These are phyloP conservation scores for Lampropteryx suffumata DNA, from an alignment of 2,888 invertebrate species.

Conservation along the genomic window DNA sequence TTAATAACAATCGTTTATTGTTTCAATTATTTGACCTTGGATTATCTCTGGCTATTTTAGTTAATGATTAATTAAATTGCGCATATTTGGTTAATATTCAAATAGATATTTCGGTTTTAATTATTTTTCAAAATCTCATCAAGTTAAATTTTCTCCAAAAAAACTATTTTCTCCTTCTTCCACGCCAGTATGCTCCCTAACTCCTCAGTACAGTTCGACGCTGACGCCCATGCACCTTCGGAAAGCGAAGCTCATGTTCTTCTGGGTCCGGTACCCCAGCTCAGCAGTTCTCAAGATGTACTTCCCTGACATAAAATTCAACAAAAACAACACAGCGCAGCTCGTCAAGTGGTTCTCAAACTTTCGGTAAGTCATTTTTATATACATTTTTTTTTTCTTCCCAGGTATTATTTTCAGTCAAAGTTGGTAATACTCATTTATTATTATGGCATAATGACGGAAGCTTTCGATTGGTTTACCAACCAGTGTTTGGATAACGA, in stretches of 20 bases:
- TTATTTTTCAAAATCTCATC: no score
- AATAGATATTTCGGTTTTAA: no score
- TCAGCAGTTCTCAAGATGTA: constrained; percentile 99
- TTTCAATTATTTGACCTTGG: constrained; percentile 12
- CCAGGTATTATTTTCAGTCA: no score
- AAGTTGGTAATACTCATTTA: no score
- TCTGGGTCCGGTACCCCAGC: constrained; percentile 99
- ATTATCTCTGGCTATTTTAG: constrained; percentile 34
- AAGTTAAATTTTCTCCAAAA: no score
- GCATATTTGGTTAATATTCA: background rate
- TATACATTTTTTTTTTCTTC: background rate
- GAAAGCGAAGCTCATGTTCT: constrained; percentile 99
- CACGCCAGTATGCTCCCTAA: constrained; percentile 84
- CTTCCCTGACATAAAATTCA: constrained; percentile 99
- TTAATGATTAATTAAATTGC: background rate
- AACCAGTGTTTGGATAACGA: no score
- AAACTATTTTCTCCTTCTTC: background rate
- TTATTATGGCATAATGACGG: no score
- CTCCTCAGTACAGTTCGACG: constrained; percentile 95
- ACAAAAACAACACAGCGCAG: constrained; percentile 99
- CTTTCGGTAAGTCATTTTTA: constrained; percentile 93
- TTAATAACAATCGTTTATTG: constrained; percentile 4
- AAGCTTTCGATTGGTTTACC: no score
- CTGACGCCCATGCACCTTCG: constrained; percentile 99
- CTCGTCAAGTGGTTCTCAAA: constrained; percentile 99